Evolutionary conservation across 2,113 vertebrate genomes (phyloP).

Genomic region (Ariopsis seemanni): DNA sequence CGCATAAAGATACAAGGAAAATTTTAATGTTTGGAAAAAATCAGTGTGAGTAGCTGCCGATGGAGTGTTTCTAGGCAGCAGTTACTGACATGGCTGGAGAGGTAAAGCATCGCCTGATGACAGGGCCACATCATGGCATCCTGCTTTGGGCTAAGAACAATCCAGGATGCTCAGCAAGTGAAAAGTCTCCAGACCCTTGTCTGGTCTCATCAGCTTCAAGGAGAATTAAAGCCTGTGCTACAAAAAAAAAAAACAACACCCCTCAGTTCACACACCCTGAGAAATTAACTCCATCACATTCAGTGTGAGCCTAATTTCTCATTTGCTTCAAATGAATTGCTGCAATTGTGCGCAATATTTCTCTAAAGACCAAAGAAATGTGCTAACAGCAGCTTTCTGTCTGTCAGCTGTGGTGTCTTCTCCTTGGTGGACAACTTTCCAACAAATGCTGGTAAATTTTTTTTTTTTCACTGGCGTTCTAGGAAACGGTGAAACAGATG

Average conservation of each 20-base stretch:
- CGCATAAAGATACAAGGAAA: no score
- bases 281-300: conserved; percentile 45
- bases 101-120: background rate
- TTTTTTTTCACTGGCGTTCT: background rate
- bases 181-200: background rate
- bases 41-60: no score
- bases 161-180: background rate
- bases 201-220: conserved; percentile 26
- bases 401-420: conserved; percentile 25
- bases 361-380: conserved; percentile 46
- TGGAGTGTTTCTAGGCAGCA: no score
- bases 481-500: conserved; percentile 15
- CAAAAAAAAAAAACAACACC: no score
- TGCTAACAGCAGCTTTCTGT: conserved; percentile 40
- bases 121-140: background rate
- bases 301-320: conserved; percentile 48
- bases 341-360: conserved; percentile 40
- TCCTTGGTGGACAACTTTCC: background rate
- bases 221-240: conserved; percentile 8
- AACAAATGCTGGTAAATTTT: background rate
- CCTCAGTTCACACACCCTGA: conserved; percentile 9
- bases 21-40: no score
- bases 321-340: conserved; percentile 51
- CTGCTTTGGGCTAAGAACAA: background rate
- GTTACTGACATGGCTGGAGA: background rate